Evolutionary conservation across 2,888 invertebrate species (phyloP).

Genomic region (Halocaridina rubra): DNA sequence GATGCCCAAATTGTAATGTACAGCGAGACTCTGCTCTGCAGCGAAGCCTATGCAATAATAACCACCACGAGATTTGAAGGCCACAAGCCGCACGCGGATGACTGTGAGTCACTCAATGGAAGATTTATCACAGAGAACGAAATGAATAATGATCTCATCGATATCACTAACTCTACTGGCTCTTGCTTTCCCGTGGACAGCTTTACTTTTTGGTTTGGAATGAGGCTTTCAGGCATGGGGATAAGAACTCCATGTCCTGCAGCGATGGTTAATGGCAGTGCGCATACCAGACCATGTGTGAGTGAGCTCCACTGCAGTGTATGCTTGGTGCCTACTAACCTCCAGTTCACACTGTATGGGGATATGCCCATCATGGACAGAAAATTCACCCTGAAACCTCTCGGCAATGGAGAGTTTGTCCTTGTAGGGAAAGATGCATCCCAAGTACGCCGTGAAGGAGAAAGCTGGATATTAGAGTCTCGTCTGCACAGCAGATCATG

Average conservation of each 20-base stretch:
- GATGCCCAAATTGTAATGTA: neutral
- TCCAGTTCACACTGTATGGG: neutral
- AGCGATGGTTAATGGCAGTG: neutral
- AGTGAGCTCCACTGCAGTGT: neutral
- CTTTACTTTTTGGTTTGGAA: neutral
- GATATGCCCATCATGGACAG: neutral
- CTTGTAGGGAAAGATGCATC: neutral
- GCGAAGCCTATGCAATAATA: neutral
- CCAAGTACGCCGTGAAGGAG: neutral
- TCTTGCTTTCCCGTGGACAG: neutral
- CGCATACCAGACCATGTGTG: neutral
- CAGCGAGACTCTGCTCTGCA: neutral
- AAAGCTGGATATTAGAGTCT: neutral
- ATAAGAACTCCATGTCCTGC: neutral
- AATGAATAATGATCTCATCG: neutral
- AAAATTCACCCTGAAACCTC: neutral
- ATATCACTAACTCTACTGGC: neutral
- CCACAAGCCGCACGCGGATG: neutral
- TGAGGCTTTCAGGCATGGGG: neutral
- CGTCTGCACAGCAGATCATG: neutral
- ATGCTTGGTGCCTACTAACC: neutral
- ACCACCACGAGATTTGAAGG: neutral
- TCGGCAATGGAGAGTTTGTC: neutral
- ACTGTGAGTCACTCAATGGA: neutral
- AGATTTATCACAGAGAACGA: neutral